Base-by-base conservation (phyloP, 2,888 invertebrate species). In the Synergus laeviventris region DNA sequence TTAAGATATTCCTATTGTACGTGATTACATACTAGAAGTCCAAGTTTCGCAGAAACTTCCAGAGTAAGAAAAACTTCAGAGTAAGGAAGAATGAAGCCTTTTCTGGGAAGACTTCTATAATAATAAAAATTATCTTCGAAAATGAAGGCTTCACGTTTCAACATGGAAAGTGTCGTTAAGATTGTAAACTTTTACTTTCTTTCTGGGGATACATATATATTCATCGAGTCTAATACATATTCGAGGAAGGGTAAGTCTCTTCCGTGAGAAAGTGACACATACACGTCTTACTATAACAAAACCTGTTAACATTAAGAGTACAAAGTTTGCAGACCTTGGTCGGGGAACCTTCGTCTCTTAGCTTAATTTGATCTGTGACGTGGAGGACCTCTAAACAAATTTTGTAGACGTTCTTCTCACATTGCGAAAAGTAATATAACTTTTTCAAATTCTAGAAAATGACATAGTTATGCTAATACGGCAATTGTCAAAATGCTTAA, bases 131-230 rank as follows among this genome's bases (percentile, higher is more conserved):
- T 70, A n/a, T 45, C 45, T 24, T 45, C 45, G 14, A 31, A 70
- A 31, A 70, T 18, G 49, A 31, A 42, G 39, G 38, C 39, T 64
- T 31, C 31, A 24, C 9, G 0, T 70, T 70, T 54, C 45, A 49
- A 49, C 31, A 54, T 70, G 70, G 70, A 70, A 70, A 70, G 49
- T 70, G 70, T 70, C 36, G 49, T 70, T 31, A 70, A 70, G 70
- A n/a, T 18, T 36, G 9, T 42, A 64, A 18, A 70, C 70, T 70
- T 49, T 31, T 49, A 70, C 70, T 49, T 70, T 70, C 49, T 49
- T 45, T 31, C 45, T 31, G 31, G 11, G 4, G 16, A 70, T 39
- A 24, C 21, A 62, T 62, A 12, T 31, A 38, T 64, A 70, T 49
- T 70, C 49, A 49, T 45, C 4, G n/a, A 70, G 16, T n/a, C 49